A percentile compares a stretch with the other conserved stretches of the same genome.
phyloP scores from a whole-genome alignment of 2,888 invertebrate genomes.

The Hydrotaea cyrtoneurina region DNA sequence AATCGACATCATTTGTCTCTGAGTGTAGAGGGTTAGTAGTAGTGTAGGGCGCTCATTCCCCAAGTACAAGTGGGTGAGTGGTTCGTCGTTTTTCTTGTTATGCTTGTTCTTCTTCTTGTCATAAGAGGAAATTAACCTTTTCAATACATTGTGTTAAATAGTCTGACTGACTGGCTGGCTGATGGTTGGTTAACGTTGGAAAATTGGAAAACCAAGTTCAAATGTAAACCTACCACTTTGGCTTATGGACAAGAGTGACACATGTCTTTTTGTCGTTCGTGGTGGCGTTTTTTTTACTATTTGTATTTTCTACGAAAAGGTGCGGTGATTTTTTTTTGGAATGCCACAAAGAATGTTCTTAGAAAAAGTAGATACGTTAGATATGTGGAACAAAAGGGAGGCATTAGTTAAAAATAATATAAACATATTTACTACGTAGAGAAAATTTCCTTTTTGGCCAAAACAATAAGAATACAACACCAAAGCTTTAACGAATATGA shows the following conservation, averaged over 20 bases:
- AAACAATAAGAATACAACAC: neutral
- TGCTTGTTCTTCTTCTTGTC: neutral
- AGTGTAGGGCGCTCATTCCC: neutral
- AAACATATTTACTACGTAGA: neutral
- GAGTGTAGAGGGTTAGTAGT: conserved; percentile 5
- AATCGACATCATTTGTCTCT: neutral
- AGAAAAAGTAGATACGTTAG: neutral
- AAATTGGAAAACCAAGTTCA: conserved; percentile 31
- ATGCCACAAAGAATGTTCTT: conserved; percentile 50
- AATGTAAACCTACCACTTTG: conserved; percentile 21
- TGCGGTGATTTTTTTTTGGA: conserved; percentile 40
- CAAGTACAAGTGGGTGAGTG: neutral
- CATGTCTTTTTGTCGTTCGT: neutral
- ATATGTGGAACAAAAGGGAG: neutral
- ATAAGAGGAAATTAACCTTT: conserved; percentile 28
- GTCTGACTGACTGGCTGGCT: neutral
- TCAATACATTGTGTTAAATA: neutral
- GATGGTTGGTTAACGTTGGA: neutral
- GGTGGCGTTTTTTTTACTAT: neutral
- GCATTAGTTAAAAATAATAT: conserved; percentile 11
- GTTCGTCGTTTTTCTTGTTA: neutral
- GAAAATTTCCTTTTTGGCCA: neutral
- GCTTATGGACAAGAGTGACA: neutral
- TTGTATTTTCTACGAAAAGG: conserved; percentile 7
- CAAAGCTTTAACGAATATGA: neutral